Evolutionary conservation across 2,888 invertebrate species (phyloP), one percentile per base, ranked within the genome.

Genomic region (Hypolimnas misippus): DNA sequence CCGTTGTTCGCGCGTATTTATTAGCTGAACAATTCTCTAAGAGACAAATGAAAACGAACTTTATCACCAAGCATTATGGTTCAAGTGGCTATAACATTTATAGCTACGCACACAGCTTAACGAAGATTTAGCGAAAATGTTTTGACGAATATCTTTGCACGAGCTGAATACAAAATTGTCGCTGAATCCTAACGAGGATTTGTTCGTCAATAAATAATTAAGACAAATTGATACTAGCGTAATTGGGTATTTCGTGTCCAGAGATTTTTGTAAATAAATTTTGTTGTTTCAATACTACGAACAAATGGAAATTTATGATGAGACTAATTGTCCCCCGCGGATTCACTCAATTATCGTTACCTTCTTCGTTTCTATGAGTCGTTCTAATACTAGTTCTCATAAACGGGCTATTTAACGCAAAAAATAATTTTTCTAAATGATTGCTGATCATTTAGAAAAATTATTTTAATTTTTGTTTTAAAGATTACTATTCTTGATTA

Each of bases 31-130:
- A n/a, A n/a, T n/a, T n/a, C n/a, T n/a, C n/a, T n/a, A n/a, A n/a
- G n/a, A n/a, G 74, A 70, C 57, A 76, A 79, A 79, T 76, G 74
- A 82, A 83, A 81, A 76, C 67, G 69, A 71, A 68, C 80, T 84
- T 85, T 84, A 85, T 78, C 66, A 63, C 77, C 51, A 60, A 59
- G 65, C 67, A 69, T 64, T 81, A 83, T 83, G 82, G 76, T 72
- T 71, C 69, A 80, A 84, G 77, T 77, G 78, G 75, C 79, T 63
- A 72, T 84, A 75, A 83, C 63, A 76, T 83, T 83, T 77, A 81
- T 70, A 70, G 74, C 67, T 73, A 68, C 56, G 67, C 65, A 68
- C 74, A 77, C 67, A 65, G 66, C 62, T 65, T 65, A 40, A 57
- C 68, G n/a, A 46, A 46, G 46, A 12, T 46, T 63, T 58, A 55